phyloP scores from a whole-genome alignment of 2,888 invertebrate genomes.

The Tipula lateralis region DNA sequence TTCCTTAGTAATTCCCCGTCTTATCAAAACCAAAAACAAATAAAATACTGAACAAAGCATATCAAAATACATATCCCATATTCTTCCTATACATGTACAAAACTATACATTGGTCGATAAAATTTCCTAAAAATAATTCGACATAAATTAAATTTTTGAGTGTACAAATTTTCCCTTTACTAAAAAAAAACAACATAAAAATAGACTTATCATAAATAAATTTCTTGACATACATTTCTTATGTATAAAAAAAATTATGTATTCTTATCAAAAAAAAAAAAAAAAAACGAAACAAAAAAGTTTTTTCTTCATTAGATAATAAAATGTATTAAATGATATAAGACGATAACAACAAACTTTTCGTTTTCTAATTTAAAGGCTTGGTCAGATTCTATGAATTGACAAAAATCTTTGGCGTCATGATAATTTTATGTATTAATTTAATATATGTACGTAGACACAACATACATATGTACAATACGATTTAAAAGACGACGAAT shows the following conservation, averaged over 20 bases:
- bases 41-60: background rate
- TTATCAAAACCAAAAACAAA: background rate
- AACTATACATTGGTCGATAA: background rate
- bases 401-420: constrained; percentile 24
- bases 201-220: background rate
- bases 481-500: background rate
- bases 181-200: background rate
- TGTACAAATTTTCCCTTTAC: background rate
- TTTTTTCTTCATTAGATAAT: background rate
- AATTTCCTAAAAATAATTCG: constrained; percentile 9
- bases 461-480: background rate
- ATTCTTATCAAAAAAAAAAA: constrained; percentile 13
- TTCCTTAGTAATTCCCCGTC: background rate
- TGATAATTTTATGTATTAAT: background rate
- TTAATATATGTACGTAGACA: background rate
- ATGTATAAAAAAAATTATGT: background rate
- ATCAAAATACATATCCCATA: background rate
- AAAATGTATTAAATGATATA: constrained; percentile 5
- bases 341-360: background rate
- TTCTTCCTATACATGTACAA: background rate
- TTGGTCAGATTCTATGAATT: constrained; percentile 1
- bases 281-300: background rate
- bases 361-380: constrained; percentile 13
- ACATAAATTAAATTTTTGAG: background rate
- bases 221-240: constrained; percentile 13